Evolutionary conservation across 2,113 vertebrate species (phyloP).

Genomic region (Laticauda colubrina): DNA sequence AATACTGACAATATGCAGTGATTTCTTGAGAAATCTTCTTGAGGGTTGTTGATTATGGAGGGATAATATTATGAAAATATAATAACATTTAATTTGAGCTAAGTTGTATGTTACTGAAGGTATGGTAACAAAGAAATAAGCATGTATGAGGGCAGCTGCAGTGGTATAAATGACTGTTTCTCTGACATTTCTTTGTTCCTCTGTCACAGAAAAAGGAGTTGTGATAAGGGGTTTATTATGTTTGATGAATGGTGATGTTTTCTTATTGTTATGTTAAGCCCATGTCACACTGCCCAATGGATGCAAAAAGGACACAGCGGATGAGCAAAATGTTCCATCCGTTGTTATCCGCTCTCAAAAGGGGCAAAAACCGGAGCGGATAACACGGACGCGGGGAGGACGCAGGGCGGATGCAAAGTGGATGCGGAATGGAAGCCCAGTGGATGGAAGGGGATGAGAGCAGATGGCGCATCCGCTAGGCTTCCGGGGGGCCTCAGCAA

Average conservation of each 20-base stretch:
- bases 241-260: conserved; percentile 11
- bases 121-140: neutral
- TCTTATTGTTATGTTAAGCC: neutral
- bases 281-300: no score
- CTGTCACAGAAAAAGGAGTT: neutral
- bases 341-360: no score
- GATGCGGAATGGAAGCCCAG: no score
- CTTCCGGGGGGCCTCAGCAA: no score
- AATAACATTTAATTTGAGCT: conserved; percentile 28
- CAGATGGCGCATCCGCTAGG: no score
- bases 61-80: conserved; percentile 35
- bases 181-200: conserved; percentile 12
- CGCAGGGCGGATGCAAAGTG: no score
- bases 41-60: conserved; percentile 10
- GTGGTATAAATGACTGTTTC: neutral
- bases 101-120: neutral
- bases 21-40: neutral
- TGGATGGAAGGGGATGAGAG: no score
- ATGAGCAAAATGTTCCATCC: no score
- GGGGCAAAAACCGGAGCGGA: no score
- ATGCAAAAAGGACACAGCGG: no score
- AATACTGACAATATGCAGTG: neutral
- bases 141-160: neutral
- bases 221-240: neutral
- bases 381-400: no score